Evolutionary conservation across 2,888 invertebrate species (phyloP), one percentile per base, ranked within the genome.

Genomic region (Dione juno): DNA sequence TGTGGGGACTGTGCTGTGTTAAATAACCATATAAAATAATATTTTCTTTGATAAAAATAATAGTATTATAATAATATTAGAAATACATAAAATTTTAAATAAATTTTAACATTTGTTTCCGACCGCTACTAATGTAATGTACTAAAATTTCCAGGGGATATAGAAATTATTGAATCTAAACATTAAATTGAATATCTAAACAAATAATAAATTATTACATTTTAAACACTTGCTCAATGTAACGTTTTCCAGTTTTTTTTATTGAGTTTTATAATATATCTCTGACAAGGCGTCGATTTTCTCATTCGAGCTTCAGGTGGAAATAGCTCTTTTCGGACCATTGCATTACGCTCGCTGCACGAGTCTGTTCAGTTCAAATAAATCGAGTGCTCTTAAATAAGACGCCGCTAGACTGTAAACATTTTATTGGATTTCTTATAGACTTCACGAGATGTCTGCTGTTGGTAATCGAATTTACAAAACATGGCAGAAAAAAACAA

Each of bases 241-340:
- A n/a, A n/a, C n/a, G n/a, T n/a, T n/a, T n/a, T n/a, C n/a, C n/a
- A n/a, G n/a, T 21, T 13, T 52, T 16, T 59, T 45, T 40, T 40
- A 45, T 64, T 54, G 40, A 52, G 28, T 65, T 67, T 58, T 69
- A 64, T 73, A 76, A 75, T 67, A 70, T 68, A 65, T 45, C 65
- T 66, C 50, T 65, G 53, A 63, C 53, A 67, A 72, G 63, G 78
- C 77, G 81, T 81, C 79, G 81, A 85, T 88, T 85, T 83, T 80
- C 81, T 81, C 82, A 83, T 80, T 80, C 74, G 76, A 74, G 75
- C 77, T 78, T 74, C 81, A 84, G 80, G 84, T 86, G 83, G 80
- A 84, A 87, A 84, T 86, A 82, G 85, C 84, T 85, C 82, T 86
- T 83, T 84, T 81, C 81, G 79, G 82, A 83, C 82, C 81, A 85